These are phyloP conservation scores for Crocidura indochinensis DNA, from an alignment of 2,797 vertebrate species.

Conservation along the genomic window DNA sequence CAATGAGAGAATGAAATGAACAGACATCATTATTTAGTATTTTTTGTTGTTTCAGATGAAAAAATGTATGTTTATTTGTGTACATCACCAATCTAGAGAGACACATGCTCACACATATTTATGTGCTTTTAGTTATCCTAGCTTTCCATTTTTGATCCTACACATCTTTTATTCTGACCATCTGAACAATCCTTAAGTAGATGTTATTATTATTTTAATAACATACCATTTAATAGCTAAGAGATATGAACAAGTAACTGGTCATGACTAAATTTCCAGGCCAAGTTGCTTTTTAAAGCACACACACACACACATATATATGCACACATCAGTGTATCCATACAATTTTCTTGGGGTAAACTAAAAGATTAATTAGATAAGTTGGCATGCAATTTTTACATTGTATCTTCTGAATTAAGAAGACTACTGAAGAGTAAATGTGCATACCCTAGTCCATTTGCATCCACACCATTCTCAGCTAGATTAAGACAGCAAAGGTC, in stretches of 20 bases:
- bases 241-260: background rate
- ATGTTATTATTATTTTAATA: too few species aligned
- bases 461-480: background rate
- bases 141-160: background rate
- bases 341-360: background rate
- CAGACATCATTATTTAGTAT: background rate
- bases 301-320: rapidly evolving
- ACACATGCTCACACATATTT: background rate
- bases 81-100: background rate
- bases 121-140: too few species aligned
- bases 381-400: background rate
- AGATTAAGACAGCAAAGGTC: background rate
- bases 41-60: too few species aligned
- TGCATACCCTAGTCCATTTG: rapidly evolving
- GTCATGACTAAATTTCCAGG: background rate
- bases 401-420: background rate
- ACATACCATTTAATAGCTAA: background rate
- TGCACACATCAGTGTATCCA: too few species aligned
- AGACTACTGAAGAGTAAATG: background rate
- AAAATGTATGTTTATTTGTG: too few species aligned
- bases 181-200: background rate
- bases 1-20: background rate
- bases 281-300: background rate
- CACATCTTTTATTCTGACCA: background rate
- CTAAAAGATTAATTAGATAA: background rate